These are phyloP conservation scores for Phanerotoma sp. DNA, from an alignment of 2,888 invertebrate genomes.

Conservation along the genomic window DNA sequence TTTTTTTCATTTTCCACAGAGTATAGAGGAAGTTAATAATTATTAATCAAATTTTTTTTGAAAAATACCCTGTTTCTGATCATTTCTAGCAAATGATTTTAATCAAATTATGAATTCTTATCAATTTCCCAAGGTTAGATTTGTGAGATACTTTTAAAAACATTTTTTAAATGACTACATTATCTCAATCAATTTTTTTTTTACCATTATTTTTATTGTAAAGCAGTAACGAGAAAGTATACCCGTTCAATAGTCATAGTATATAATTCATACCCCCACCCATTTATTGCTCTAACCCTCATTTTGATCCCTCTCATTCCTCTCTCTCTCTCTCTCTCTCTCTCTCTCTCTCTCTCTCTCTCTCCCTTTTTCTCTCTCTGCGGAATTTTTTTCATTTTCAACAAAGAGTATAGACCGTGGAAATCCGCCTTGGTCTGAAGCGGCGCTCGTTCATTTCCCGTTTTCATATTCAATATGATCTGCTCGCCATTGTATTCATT, in stretches of 20 bases:
- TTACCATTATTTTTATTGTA: too few relatives aligned
- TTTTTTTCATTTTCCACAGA: too few relatives aligned
- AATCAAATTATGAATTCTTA: too few relatives aligned
- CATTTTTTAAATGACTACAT: too few relatives aligned
- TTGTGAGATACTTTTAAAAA: too few relatives aligned
- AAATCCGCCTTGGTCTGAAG: slow-evolving; percentile 38
- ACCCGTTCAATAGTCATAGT: background rate
- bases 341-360: slow-evolving; percentile 17
- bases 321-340: slow-evolving; percentile 22
- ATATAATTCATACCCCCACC: background rate
- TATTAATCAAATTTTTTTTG: too few relatives aligned
- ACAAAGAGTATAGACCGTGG: slow-evolving; percentile 36
- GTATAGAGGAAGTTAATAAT: too few relatives aligned
- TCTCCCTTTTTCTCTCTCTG: slow-evolving; percentile 16
- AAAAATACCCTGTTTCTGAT: too few relatives aligned
- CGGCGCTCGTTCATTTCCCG: slow-evolving; percentile 55
- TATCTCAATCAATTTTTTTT: too few relatives aligned
- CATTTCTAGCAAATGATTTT: too few relatives aligned
- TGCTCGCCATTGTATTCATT: slow-evolving; percentile 56
- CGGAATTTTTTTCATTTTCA: slow-evolving; percentile 29
- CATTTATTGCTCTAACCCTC: background rate
- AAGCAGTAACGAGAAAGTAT: background rate
- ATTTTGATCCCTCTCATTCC: slow-evolving; percentile 16
- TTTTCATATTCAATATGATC: slow-evolving; percentile 58
- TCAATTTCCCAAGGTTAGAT: too few relatives aligned